These are phyloP conservation scores for Willowsia nigromaculata DNA, from an alignment of 2,888 invertebrate genomes.

Conservation along the genomic window DNA sequence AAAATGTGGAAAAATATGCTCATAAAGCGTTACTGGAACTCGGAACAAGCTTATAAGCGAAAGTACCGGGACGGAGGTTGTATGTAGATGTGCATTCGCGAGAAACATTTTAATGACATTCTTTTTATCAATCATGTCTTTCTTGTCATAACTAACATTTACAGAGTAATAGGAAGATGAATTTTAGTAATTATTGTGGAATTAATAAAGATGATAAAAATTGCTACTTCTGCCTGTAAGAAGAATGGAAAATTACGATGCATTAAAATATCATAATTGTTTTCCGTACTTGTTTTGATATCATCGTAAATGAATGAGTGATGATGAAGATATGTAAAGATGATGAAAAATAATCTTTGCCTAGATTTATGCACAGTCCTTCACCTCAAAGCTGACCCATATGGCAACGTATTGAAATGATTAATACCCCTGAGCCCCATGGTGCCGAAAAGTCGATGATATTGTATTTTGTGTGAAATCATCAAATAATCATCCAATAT, in stretches of 20 bases:
- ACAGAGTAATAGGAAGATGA: not conserved
- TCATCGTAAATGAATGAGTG: no score
- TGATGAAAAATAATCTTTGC: no score
- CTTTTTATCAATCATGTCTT: not conserved
- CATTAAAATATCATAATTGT: not conserved
- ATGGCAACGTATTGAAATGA: not conserved
- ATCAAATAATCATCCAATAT: no score
- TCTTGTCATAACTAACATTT: not conserved
- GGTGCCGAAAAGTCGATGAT: not conserved
- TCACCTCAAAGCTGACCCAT: not conserved
- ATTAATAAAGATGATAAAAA: not conserved
- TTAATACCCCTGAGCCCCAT: not conserved
- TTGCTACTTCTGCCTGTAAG: not conserved
- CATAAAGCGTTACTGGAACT: no score
- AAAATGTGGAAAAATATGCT: not conserved
- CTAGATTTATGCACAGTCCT: not conserved
- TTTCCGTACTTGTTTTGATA: not conserved
- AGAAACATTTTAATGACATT: not conserved
- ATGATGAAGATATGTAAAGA: no score
- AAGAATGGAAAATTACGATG: not conserved
- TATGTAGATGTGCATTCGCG: no score
- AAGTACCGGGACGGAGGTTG: no score
- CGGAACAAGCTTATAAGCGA: no score
- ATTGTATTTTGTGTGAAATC: not conserved
- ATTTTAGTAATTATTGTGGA: not conserved